phyloP scores from a whole-genome alignment of 2,888 invertebrate genomes.

The Trissolcus brochymenae region DNA sequence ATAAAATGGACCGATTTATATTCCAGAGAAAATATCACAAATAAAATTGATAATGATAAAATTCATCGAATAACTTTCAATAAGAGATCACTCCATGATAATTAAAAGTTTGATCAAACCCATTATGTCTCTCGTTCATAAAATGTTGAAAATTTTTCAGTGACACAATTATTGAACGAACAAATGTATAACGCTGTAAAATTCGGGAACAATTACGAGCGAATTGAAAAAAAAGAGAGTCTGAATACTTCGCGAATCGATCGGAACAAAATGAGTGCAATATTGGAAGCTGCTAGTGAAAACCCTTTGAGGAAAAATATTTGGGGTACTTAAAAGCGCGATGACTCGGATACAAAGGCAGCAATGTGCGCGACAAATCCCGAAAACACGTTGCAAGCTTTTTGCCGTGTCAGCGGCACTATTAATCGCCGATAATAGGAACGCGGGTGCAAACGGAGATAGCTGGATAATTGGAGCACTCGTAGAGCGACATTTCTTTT shows the following conservation, averaged over 20 bases:
- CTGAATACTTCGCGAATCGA: not conserved
- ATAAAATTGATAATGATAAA: no score
- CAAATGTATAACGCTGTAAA: no score
- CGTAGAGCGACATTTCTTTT: slow-evolving; percentile 25
- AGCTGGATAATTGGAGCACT: slow-evolving; percentile 43
- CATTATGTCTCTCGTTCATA: no score
- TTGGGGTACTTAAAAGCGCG: slow-evolving; percentile 26
- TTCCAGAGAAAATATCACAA: no score
- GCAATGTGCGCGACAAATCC: slow-evolving; percentile 40
- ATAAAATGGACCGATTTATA: no score
- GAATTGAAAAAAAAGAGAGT: no score
- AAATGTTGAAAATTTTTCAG: no score
- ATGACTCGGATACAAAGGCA: slow-evolving; percentile 34
- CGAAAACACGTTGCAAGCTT: slow-evolving; percentile 42
- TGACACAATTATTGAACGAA: no score
- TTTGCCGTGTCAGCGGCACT: slow-evolving; percentile 31
- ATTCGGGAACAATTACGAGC: no score
- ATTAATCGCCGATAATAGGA: slow-evolving; percentile 44
- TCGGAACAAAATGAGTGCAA: not conserved
- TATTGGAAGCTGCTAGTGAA: slow-evolving; percentile 5
- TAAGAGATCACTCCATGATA: no score
- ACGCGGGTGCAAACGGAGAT: slow-evolving; percentile 16
- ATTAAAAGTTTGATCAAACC: no score
- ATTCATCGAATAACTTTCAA: no score
- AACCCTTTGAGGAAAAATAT: slow-evolving; percentile 30